Conservation (phyloP, 2,797 vertebrate genomes). For the Pitangus sulphuratus region DNA sequence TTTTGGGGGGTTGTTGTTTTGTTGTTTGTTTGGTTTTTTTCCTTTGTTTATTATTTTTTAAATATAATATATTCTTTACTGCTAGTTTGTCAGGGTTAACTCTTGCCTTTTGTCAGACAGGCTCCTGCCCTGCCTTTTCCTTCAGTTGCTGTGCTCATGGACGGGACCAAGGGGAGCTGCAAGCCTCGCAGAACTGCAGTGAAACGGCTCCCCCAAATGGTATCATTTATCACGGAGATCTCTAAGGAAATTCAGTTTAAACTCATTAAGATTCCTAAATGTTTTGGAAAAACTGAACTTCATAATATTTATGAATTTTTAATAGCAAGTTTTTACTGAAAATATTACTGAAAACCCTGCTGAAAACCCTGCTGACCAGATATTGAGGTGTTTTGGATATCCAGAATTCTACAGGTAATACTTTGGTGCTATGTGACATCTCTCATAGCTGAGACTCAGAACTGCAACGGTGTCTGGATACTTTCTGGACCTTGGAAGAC, state of each 20-base stretch:
- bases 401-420: not conserved
- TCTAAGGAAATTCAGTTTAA: not conserved
- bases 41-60: not conserved
- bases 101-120: not conserved
- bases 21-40: too few relatives aligned
- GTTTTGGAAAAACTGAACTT: not conserved
- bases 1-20: too few relatives aligned
- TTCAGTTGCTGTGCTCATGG: not conserved
- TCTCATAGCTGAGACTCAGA: not conserved
- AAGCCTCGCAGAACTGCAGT: accelerated
- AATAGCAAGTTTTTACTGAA: not conserved
- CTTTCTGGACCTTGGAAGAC: not conserved
- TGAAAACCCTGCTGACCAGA: not conserved
- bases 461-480: not conserved
- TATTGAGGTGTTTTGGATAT: not conserved
- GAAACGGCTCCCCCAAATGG: slow-evolving; percentile 12
- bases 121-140: not conserved
- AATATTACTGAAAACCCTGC: not conserved
- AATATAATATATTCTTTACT: not conserved
- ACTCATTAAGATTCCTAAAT: not conserved
- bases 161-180: not conserved
- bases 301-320: not conserved
- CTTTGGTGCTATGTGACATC: not conserved
- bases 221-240: accelerated
- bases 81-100: not conserved